Percentiles rank a stretch among this genome's conserved stretches.
These are phyloP conservation scores for Amazona guildingii DNA, from an alignment of 2,113 vertebrate species.

Conservation along the genomic window DNA sequence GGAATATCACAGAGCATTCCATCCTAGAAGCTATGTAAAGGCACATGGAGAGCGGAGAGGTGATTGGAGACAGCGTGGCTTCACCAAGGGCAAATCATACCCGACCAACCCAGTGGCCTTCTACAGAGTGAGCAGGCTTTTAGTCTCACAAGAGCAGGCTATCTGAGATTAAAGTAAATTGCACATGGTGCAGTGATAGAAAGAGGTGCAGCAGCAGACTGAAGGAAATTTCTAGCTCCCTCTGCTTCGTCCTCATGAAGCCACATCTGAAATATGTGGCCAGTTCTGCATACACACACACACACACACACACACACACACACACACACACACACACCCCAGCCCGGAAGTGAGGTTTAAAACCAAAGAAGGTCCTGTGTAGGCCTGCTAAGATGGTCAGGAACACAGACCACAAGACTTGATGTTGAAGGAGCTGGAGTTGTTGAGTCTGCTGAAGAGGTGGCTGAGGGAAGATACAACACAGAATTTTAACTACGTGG, in stretches of 20 bases:
- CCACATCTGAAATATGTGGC: neutral
- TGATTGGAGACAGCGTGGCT: neutral
- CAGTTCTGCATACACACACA: neutral
- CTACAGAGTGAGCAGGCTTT: neutral
- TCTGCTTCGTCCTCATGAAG: neutral
- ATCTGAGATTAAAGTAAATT: no score
- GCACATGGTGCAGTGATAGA: no score
- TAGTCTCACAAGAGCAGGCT: no score
- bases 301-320: no score
- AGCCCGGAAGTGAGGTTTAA: neutral
- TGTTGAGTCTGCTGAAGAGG: neutral
- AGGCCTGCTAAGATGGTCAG: neutral
- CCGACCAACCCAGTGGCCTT: neutral
- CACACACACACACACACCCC: no score
- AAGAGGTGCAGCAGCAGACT: no score
- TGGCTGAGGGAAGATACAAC: neutral
- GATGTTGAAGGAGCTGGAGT: neutral
- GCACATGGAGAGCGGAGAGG: neutral
- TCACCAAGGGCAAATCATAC: neutral
- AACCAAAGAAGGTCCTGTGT: neutral
- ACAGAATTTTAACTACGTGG: neutral
- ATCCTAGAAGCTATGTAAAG: neutral
- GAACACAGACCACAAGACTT: neutral
- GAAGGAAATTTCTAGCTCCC: neutral
- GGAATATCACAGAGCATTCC: neutral